Percentiles rank a stretch among this genome's conserved stretches.
Conservation (phyloP, 2,888 invertebrate genomes). For the Tryphoninae sp. region DNA sequence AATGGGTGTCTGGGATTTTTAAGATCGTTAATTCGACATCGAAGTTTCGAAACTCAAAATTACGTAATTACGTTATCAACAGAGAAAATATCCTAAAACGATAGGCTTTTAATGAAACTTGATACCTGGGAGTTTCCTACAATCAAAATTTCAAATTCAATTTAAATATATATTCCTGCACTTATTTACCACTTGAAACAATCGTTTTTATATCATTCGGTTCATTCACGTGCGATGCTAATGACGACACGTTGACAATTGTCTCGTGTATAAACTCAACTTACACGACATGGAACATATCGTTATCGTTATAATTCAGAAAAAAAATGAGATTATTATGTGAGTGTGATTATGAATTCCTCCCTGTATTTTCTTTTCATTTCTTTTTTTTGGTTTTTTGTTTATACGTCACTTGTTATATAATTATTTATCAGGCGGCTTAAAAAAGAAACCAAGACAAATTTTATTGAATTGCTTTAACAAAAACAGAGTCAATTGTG, state of each 20-base stretch:
- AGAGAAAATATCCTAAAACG: too few relatives aligned
- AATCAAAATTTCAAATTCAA: neutral
- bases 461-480: conserved; percentile 52
- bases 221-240: neutral
- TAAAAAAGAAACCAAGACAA: conserved; percentile 57
- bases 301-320: neutral
- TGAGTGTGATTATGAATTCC: neutral
- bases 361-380: neutral
- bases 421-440: conserved; percentile 44
- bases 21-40: too few relatives aligned
- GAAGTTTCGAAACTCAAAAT: neutral
- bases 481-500: conserved; percentile 47
- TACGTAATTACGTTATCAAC: neutral
- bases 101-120: too few relatives aligned
- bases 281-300: neutral
- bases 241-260: neutral
- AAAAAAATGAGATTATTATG: conserved; percentile 1
- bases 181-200: neutral
- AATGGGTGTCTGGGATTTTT: too few relatives aligned
- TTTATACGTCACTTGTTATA: neutral
- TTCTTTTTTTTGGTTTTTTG: conserved; percentile 10
- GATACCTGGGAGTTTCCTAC: too few relatives aligned
- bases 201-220: neutral
- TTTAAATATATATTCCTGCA: neutral
- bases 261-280: neutral